Base-by-base conservation (phyloP, 35 echinoderm and acorn worm species). In the Strongylocentrotus purpuratus region DNA sequence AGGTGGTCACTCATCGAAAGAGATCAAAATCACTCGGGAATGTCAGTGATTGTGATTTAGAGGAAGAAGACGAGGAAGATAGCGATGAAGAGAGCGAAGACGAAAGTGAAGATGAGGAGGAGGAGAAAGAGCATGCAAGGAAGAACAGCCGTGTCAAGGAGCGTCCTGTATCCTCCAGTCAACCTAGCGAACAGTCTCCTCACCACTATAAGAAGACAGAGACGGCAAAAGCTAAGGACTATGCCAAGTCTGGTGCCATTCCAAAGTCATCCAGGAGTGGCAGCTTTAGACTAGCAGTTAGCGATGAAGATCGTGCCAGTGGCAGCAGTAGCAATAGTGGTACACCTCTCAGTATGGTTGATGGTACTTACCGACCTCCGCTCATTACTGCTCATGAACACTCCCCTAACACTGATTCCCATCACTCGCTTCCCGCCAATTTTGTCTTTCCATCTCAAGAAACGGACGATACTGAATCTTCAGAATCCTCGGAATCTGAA, bases 211-310 rank as follows among this genome's bases (percentile, higher is more conserved):
- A 95, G 31, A 20, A 58, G 9, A 17, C 86, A 20, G 48, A 85
- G 48, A 46, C 33, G 13, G 20, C 65, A 8, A 78, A 78, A 78
- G 45, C 12, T 46, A 86, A 31, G 33, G 86, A 61, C 85, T 90
- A 95, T 46, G 86, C 87, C 86, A 95, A 85, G 45, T 47, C 71
- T 48, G 45, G 47, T 95, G 94, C 94, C n/a, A 50, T 94, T 55
- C 85, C 87, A 31, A 94, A 94, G 94, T 60, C 48, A 61, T 91
- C 45, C 48, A 88, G 96, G 32, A 96, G 70, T 17, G 46, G 94
- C 47, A 96, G 96, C 45, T 96, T 96, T 55, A 94, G 93, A 22
- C 46, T 45, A 46, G 96, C 96, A n/a, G 87, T 96, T 41, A 86
- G 94, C 31, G 93, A 94, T 90, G 91, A 93, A 92, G 94, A 88